Percentiles rank a stretch among this genome's conserved stretches.
phyloP scores from a whole-genome alignment of 2,888 invertebrate species.

The Lagria hirta region DNA sequence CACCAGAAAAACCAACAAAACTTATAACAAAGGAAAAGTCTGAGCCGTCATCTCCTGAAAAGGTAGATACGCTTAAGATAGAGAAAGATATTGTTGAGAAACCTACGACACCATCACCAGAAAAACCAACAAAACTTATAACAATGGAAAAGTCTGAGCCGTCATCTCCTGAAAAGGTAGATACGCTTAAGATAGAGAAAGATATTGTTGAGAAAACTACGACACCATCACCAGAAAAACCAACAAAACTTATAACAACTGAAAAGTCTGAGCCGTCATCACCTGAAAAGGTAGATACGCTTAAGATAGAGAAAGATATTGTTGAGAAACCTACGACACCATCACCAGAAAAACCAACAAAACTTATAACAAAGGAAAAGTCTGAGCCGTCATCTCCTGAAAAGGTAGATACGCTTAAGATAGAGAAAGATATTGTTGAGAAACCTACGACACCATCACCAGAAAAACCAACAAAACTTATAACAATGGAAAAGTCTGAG shows the following conservation, averaged over 20 bases:
- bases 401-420: slow-evolving; percentile 4
- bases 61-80: neutral
- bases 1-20: slow-evolving; percentile 4
- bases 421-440: slow-evolving; percentile 1
- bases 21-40: neutral
- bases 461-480: slow-evolving; percentile 5
- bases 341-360: slow-evolving; percentile 1
- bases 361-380: slow-evolving; percentile 3
- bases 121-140: slow-evolving; percentile 9
- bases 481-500: neutral
- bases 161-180: slow-evolving; percentile 11
- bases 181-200: slow-evolving; percentile 2
- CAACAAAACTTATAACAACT: neutral
- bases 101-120: neutral
- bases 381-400: no score
- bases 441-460: slow-evolving; percentile 6
- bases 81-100: neutral
- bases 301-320: slow-evolving; percentile 4
- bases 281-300: slow-evolving; percentile 10
- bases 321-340: slow-evolving; percentile 8
- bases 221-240: neutral
- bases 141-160: slow-evolving; percentile 12
- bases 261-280: slow-evolving; percentile 2
- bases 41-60: slow-evolving; percentile 1
- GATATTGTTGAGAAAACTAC: neutral